These are phyloP conservation scores for Aphodius granarius DNA, from an alignment of 2,888 invertebrate species.

Conservation along the genomic window DNA sequence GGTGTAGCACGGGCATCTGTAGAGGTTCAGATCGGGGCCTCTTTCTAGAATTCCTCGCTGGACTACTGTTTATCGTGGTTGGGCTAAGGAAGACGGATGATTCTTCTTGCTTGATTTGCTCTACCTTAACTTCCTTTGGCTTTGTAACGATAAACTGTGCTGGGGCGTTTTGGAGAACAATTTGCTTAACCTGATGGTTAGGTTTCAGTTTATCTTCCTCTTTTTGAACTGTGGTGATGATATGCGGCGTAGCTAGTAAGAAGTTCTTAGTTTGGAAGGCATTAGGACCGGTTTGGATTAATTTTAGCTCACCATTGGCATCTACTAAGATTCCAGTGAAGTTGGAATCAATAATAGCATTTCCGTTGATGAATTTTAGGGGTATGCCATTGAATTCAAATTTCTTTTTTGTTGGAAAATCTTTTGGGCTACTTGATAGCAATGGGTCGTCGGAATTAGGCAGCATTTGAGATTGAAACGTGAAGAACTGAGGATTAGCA, in stretches of 20 bases:
- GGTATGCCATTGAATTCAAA: constrained; percentile 61
- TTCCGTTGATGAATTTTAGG: constrained; percentile 59
- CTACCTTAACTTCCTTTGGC: constrained; percentile 44
- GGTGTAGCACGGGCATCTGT: constrained; percentile 54
- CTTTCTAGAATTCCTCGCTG: constrained; percentile 66
- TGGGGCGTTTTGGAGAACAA: constrained; percentile 35
- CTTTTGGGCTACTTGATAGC: constrained; percentile 80
- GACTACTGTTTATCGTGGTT: constrained; percentile 66
- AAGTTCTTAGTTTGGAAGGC: constrained; percentile 53
- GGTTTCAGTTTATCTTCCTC: constrained; percentile 25
- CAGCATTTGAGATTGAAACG: constrained; percentile 80
- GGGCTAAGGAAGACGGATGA: constrained; percentile 79
- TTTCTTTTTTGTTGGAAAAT: constrained; percentile 64
- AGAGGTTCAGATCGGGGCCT: constrained; percentile 65
- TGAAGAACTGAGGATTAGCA: constrained; percentile 53
- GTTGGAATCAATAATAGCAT: constrained; percentile 60
- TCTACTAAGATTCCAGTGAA: constrained; percentile 63
- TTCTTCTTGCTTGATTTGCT: constrained; percentile 63
- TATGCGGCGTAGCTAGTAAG: constrained; percentile 46
- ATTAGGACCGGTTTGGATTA: constrained; percentile 60
- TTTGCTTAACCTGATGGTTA: constrained; percentile 23
- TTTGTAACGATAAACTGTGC: constrained; percentile 41
- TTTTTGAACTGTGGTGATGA: constrained; percentile 39
- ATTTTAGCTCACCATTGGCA: constrained; percentile 63
- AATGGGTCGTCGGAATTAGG: constrained; percentile 85